Conservation (phyloP, 2,113 vertebrate species). For the Alaudala cheleensis region DNA sequence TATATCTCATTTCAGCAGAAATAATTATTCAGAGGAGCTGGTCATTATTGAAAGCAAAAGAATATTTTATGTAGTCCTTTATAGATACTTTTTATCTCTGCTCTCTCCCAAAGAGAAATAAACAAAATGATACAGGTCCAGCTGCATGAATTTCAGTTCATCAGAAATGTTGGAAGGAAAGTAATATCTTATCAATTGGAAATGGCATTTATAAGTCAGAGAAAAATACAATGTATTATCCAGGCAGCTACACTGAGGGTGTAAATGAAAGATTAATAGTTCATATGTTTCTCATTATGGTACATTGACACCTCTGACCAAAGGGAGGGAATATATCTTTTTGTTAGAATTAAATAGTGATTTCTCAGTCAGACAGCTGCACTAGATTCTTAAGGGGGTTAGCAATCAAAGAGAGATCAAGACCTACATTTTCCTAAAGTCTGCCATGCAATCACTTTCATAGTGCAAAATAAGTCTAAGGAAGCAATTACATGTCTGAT, state of each 20-base stretch:
- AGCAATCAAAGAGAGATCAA: background rate
- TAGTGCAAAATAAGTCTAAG: background rate
- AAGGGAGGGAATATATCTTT: background rate
- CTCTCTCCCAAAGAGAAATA: background rate
- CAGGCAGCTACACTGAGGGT: background rate
- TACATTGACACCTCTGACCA: background rate
- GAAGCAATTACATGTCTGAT: background rate
- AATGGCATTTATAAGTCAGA: background rate
- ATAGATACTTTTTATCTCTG: background rate
- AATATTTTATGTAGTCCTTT: background rate
- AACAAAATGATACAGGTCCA: background rate
- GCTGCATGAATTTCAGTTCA: background rate
- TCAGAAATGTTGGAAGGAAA: background rate
- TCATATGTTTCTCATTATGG: background rate
- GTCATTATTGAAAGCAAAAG: background rate
- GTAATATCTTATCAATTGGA: background rate
- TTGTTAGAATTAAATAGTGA: background rate
- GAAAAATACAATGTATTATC: background rate
- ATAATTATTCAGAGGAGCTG: background rate
- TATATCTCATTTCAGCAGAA: background rate
- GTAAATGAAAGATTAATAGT: slow-evolving; percentile 22
- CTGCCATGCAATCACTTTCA: background rate
- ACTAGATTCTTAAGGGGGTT: background rate
- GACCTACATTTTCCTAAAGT: background rate
- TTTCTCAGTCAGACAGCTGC: background rate